Conservation (phyloP, 2,113 vertebrate species). For the Vidua chalybeata region DNA sequence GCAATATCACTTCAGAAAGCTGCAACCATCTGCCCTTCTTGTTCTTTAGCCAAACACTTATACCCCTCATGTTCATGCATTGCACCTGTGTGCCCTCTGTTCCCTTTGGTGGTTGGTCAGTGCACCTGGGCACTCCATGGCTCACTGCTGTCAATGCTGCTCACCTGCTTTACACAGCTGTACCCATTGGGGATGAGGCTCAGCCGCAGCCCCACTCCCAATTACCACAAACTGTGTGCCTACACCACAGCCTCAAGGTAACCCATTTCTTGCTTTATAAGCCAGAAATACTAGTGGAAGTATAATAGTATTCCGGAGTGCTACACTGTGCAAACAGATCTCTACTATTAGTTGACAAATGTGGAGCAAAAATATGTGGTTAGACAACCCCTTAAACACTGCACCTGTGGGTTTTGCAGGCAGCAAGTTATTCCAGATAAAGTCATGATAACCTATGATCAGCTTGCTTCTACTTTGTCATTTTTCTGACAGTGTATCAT, state of each 20-base stretch:
- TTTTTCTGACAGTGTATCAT: neutral
- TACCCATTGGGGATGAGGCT: too few relatives aligned
- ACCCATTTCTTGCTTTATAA: neutral
- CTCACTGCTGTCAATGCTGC: too few relatives aligned
- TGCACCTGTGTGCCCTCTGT: too few relatives aligned
- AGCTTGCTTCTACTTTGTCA: neutral
- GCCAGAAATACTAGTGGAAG: neutral
- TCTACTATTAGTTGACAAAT: neutral
- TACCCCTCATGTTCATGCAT: too few relatives aligned
- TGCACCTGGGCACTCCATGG: too few relatives aligned
- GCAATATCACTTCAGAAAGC: too few relatives aligned
- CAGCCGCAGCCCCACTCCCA: too few relatives aligned
- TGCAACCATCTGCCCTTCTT: too few relatives aligned
- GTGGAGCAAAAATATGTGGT: neutral
- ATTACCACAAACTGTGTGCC: too few relatives aligned
- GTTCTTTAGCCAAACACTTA: too few relatives aligned
- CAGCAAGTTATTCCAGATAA: neutral
- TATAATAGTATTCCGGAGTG: neutral
- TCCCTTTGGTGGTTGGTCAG: too few relatives aligned
- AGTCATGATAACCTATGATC: neutral
- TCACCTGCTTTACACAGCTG: too few relatives aligned
- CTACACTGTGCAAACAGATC: neutral
- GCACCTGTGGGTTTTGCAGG: neutral
- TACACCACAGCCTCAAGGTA: neutral
- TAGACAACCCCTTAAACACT: neutral